Conservation (phyloP, 2,888 invertebrate species). For the Elmis aenea region DNA sequence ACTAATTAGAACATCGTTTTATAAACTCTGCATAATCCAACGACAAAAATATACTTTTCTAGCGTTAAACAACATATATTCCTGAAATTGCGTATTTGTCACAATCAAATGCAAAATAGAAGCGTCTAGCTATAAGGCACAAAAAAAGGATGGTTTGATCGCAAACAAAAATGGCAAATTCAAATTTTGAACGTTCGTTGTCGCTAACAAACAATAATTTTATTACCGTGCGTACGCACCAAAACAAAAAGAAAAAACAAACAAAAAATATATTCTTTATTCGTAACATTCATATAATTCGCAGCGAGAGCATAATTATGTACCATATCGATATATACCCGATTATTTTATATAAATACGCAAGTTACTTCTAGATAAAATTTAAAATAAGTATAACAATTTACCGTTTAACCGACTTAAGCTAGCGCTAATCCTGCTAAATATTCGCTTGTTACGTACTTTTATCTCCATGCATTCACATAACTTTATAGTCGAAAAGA, state of each 20-base stretch:
- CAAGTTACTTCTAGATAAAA: slow-evolving; percentile 23
- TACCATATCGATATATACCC: slow-evolving; percentile 22
- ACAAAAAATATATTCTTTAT: slow-evolving; percentile 19
- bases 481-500: no score
- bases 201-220: no score
- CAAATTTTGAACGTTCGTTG: background rate
- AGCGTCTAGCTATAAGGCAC: slow-evolving; percentile 32
- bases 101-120: no score
- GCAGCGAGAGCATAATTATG: slow-evolving; percentile 18
- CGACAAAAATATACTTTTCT: no score
- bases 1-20: no score
- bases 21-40: no score
- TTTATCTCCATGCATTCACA: slow-evolving; percentile 5
- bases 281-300: slow-evolving; percentile 20
- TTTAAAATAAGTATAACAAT: slow-evolving; percentile 26
- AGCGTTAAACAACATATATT: no score
- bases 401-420: slow-evolving; percentile 24
- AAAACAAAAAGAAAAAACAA: no score
- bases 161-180: slow-evolving; percentile 1
- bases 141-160: slow-evolving; percentile 27
- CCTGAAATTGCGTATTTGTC: no score
- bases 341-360: slow-evolving; percentile 18
- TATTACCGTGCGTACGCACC: background rate
- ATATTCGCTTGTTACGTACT: slow-evolving; percentile 10
- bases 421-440: slow-evolving; percentile 19